phyloP scores from a whole-genome alignment of 2,888 invertebrate species.

The Nomada fucata region DNA sequence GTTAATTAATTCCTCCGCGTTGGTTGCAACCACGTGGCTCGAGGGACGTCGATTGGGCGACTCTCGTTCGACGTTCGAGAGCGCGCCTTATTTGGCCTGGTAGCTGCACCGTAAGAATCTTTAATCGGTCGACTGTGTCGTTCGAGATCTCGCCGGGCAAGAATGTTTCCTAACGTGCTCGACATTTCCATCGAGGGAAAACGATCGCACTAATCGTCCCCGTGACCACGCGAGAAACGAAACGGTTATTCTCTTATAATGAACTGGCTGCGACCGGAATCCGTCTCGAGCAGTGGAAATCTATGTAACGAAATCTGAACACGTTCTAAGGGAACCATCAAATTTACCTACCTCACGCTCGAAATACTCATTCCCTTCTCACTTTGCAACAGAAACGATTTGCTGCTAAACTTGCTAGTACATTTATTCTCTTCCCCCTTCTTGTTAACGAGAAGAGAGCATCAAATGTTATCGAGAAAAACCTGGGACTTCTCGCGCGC shows the following conservation, averaged over 20 bases:
- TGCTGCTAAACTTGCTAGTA: too few relatives aligned
- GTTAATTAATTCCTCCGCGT: constrained; percentile 35
- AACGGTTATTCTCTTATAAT: too few relatives aligned
- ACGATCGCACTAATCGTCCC: not conserved
- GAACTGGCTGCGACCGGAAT: too few relatives aligned
- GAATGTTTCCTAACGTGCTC: not conserved
- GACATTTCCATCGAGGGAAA: not conserved
- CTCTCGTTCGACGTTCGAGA: constrained; percentile 30
- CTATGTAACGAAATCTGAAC: too few relatives aligned
- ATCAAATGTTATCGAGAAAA: not conserved
- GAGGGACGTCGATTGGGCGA: constrained; percentile 33
- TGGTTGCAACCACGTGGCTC: constrained; percentile 16
- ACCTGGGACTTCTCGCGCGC: not conserved
- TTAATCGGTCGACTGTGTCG: not conserved
- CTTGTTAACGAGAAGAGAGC: too few relatives aligned
- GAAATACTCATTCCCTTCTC: too few relatives aligned
- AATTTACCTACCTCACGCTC: too few relatives aligned
- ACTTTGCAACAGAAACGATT: too few relatives aligned
- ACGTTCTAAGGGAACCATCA: too few relatives aligned
- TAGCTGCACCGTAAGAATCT: constrained; percentile 19
- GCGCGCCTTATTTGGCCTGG: constrained; percentile 27
- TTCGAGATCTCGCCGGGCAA: not conserved
- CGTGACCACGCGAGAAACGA: not conserved
- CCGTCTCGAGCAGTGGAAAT: too few relatives aligned
- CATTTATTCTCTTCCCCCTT: too few relatives aligned